Percentiles rank a stretch among this genome's conserved stretches.
Conservation (phyloP, 2,797 vertebrate species). For the Mormyrops boulengeri region DNA sequence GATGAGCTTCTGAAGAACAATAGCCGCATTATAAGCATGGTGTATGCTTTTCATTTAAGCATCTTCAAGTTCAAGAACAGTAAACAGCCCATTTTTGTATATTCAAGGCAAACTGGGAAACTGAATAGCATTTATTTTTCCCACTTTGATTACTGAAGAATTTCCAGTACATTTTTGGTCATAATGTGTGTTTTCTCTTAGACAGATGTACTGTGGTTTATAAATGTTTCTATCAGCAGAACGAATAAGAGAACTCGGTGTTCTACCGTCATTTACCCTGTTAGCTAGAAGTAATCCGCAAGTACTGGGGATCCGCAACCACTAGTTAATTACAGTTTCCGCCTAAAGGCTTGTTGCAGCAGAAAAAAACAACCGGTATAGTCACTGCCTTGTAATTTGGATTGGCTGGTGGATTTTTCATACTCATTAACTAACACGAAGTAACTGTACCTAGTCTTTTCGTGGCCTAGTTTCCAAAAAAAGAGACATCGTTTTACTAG, state of each 20-base stretch:
- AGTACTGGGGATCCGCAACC: conserved; percentile 8
- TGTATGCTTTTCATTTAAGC: conserved; percentile 26
- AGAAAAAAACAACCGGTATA: conserved; percentile 16
- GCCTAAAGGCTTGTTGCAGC: conserved; percentile 17
- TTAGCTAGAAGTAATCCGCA: conserved; percentile 1
- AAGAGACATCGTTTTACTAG: not conserved
- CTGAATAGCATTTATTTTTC: not conserved
- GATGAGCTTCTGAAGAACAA: conserved; percentile 26
- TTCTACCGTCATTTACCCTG: not conserved
- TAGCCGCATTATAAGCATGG: conserved; percentile 27
- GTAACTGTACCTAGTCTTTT: conserved; percentile 7
- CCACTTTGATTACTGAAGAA: not conserved
- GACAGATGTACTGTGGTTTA: not conserved
- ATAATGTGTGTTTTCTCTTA: not conserved
- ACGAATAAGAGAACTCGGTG: not conserved
- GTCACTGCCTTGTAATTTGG: conserved; percentile 37
- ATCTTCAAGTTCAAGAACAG: conserved; percentile 23
- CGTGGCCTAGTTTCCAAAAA: conserved; percentile 13
- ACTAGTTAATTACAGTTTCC: conserved; percentile 24
- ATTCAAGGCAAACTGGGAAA: conserved; percentile 16
- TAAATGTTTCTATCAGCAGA: not conserved
- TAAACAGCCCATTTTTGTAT: conserved; percentile 37
- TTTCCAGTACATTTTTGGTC: not conserved
- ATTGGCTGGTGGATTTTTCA: conserved; percentile 8
- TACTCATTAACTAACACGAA: conserved; percentile 11